These are phyloP conservation scores for Drosophila setifemur DNA, from an alignment of 1,140 invertebrate species.

Conservation along the genomic window DNA sequence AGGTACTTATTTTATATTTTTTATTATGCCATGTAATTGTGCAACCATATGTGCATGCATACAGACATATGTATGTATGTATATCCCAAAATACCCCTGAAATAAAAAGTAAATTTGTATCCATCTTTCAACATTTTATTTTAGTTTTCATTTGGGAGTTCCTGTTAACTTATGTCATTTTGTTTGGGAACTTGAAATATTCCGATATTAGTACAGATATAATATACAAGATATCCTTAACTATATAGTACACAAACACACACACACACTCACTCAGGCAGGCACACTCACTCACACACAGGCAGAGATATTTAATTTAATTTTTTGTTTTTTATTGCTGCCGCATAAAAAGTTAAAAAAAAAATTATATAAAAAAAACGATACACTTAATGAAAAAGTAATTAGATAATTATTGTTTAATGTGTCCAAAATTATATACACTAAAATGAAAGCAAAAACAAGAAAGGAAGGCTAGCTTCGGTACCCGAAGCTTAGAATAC, in stretches of 20 bases:
- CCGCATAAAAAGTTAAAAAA: conserved; percentile 34
- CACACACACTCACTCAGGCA: not conserved
- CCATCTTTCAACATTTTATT: not conserved
- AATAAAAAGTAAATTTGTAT: not conserved
- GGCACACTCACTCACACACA: conserved; percentile 1
- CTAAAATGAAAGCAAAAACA: conserved; percentile 3
- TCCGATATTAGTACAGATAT: conserved; percentile 13
- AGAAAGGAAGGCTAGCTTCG: no score
- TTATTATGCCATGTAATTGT: no score
- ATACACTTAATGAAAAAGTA: conserved; percentile 28
- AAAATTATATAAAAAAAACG: not conserved
- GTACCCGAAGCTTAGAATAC: no score
- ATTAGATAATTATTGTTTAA: conserved; percentile 47
- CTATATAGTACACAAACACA: conserved; percentile 25
- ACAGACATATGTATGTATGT: not conserved
- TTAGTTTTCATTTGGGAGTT: not conserved
- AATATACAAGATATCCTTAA: conserved; percentile 24
- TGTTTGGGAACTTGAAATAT: conserved; percentile 7
- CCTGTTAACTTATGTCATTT: not conserved
- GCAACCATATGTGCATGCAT: not conserved
- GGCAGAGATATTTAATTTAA: conserved; percentile 9
- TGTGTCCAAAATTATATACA: conserved; percentile 4
- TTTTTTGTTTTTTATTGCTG: conserved; percentile 2
- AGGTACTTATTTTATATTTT: no score
- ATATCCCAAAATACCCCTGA: not conserved